Evolutionary conservation across 1,140 invertebrate species (phyloP).

Genomic region (Chrysopa pallens): DNA sequence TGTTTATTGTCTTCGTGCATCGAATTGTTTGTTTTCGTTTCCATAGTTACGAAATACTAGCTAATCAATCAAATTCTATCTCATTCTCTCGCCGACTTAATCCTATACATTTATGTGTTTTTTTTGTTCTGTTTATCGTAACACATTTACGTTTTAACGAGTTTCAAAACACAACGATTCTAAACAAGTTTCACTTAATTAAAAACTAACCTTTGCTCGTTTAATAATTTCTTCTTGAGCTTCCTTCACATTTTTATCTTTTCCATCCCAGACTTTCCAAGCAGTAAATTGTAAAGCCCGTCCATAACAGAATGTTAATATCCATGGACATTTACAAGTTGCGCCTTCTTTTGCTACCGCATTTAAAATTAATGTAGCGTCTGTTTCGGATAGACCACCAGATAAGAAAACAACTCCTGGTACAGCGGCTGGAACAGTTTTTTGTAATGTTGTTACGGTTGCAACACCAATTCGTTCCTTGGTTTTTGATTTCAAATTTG

Average conservation of each 20-base stretch:
- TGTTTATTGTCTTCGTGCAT: too few species aligned
- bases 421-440: conserved; percentile 83
- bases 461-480: conserved; percentile 67
- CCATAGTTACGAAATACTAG: too few species aligned
- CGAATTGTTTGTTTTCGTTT: too few species aligned
- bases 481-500: conserved; percentile 48
- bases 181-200: too few species aligned
- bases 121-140: too few species aligned
- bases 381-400: conserved; percentile 93
- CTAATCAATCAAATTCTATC: too few species aligned
- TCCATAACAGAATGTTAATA: conserved; percentile 91
- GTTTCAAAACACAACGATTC: too few species aligned
- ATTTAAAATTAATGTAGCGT: conserved; percentile 85
- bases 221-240: conserved; percentile 82
- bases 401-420: conserved; percentile 87
- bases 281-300: conserved; percentile 80
- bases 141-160: too few species aligned
- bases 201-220: conserved; percentile 82
- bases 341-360: conserved; percentile 73
- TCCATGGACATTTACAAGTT: conserved; percentile 69
- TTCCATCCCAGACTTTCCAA: conserved; percentile 81
- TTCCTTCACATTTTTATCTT: conserved; percentile 62
- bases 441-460: conserved; percentile 76
- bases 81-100: too few species aligned
- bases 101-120: too few species aligned